Evolutionary conservation across 2,797 vertebrate species (phyloP).

Genomic region (Tapera naevia): DNA sequence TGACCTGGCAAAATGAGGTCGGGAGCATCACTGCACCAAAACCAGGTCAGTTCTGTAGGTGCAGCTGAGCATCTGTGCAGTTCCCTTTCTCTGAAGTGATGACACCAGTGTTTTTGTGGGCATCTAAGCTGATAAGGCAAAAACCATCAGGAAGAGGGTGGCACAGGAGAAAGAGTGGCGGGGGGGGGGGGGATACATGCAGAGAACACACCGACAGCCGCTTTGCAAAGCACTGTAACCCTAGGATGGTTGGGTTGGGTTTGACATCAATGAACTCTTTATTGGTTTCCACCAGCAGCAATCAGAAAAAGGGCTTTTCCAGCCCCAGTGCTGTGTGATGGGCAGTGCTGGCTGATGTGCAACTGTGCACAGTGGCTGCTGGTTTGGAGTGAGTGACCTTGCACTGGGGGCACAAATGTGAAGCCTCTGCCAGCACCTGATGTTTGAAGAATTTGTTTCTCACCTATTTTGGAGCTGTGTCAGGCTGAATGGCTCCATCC

Average conservation of each 20-base stretch:
- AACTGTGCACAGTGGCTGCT: background rate
- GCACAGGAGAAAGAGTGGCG: background rate
- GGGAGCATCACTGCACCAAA: background rate
- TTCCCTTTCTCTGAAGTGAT: background rate
- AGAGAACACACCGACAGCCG: background rate
- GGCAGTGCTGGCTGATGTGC: background rate
- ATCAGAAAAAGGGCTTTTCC: background rate
- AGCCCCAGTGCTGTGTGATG: background rate
- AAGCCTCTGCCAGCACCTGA: background rate
- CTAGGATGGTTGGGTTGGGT: background rate
- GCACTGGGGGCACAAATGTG: background rate
- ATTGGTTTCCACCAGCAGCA: background rate
- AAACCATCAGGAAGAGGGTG: background rate
- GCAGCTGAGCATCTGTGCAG: background rate
- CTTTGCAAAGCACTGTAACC: background rate
- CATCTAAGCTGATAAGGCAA: background rate
- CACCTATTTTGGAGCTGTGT: background rate
- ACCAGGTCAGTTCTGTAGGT: background rate
- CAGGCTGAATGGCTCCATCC: background rate
- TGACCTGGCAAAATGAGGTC: background rate
- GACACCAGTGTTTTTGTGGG: background rate
- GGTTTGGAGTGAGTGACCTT: background rate
- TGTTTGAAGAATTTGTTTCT: rapidly evolving
- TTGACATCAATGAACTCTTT: background rate
- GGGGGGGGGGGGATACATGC: background rate